A percentile compares a stretch with the other conserved stretches of the same genome.
phyloP scores from a whole-genome alignment of 2,797 vertebrate species.

The Hypotaenidia okinawae region DNA sequence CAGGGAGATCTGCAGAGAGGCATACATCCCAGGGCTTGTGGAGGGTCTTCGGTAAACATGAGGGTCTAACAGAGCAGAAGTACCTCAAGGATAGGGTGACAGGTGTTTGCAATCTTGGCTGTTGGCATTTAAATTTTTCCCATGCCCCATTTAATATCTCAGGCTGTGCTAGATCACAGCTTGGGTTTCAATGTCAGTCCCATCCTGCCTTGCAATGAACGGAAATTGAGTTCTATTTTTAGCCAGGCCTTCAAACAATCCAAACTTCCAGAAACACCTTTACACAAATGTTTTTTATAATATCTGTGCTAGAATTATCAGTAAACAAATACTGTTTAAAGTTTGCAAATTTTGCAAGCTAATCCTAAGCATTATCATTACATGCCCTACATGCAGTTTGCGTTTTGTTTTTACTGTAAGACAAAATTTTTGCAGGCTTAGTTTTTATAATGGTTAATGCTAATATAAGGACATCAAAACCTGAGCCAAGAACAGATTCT shows the following conservation, averaged over 20 bases:
- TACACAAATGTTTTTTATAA: not conserved
- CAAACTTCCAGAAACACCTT: not conserved
- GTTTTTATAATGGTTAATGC: not conserved
- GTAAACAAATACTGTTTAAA: not conserved
- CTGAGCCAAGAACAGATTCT: not conserved
- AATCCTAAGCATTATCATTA: not conserved
- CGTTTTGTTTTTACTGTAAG: not conserved
- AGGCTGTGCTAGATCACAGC: not conserved
- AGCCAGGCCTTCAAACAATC: not conserved
- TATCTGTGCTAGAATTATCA: not conserved
- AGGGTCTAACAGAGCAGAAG: not conserved
- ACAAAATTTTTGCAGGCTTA: not conserved
- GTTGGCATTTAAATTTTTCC: not conserved
- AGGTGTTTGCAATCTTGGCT: not conserved
- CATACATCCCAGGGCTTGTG: fast-evolving
- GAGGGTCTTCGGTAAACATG: not conserved
- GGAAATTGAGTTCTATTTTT: not conserved
- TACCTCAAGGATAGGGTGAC: not conserved
- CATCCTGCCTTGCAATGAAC: not conserved
- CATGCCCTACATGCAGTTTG: not conserved
- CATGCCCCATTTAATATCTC: not conserved
- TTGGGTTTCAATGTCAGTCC: not conserved
- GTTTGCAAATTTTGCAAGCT: not conserved
- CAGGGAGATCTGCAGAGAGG: not conserved
- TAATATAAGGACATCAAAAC: not conserved